These are phyloP conservation scores for Digitonthophagus gazella DNA, from an alignment of 2,888 invertebrate species.

Conservation along the genomic window DNA sequence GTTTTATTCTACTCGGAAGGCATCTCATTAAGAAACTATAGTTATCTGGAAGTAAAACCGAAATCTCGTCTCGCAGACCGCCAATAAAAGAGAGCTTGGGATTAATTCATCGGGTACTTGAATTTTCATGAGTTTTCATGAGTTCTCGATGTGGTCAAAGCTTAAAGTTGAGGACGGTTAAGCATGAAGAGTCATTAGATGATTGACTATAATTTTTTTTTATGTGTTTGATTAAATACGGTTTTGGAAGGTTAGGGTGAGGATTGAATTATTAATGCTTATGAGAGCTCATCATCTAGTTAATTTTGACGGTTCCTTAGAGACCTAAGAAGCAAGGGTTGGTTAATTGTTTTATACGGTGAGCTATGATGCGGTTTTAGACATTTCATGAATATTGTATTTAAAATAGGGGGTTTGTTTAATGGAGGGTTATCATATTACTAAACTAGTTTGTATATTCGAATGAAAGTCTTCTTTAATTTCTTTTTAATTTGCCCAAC, in stretches of 20 bases:
- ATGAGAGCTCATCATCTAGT: background rate
- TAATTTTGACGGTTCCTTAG: background rate
- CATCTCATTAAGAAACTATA: too few relatives aligned
- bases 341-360: background rate
- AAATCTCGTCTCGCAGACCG: too few relatives aligned
- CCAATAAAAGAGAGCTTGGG: background rate
- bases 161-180: background rate
- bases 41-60: too few relatives aligned
- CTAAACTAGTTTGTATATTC: too few relatives aligned
- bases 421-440: too few relatives aligned
- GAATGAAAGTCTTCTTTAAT: background rate
- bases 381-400: slow-evolving; percentile 5
- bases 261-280: background rate
- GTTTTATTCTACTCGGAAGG: slow-evolving; percentile 1
- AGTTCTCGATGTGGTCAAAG: too few relatives aligned
- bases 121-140: slow-evolving; percentile 17
- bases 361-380: background rate
- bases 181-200: too few relatives aligned
- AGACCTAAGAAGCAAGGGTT: background rate
- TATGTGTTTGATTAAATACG: background rate
- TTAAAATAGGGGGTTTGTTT: background rate
- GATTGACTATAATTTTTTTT: slow-evolving; percentile 2
- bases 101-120: background rate
- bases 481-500: background rate
- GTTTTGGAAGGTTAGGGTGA: too few relatives aligned